A percentile compares a stretch with the other conserved stretches of the same genome.
These are phyloP conservation scores for Glyptemys insculpta DNA, from an alignment of 2,797 vertebrate species.

Conservation along the genomic window DNA sequence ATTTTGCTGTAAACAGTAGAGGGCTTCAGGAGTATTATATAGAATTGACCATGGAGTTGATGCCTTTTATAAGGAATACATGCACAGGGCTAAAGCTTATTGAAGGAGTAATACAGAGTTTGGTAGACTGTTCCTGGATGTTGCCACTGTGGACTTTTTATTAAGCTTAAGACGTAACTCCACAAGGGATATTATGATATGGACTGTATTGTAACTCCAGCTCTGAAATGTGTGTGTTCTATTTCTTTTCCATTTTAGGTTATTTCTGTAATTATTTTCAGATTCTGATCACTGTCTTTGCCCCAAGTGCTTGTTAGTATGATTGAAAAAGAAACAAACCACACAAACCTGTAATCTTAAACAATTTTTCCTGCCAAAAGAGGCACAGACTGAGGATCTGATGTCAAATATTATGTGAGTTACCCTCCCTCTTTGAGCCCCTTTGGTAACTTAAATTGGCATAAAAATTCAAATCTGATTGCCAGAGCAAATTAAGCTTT, in stretches of 20 bases:
- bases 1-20: background rate
- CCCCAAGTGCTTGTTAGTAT: background rate
- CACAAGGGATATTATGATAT: background rate
- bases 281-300: constrained; percentile 25
- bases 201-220: background rate
- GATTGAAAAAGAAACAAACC: constrained; percentile 11
- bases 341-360: constrained; percentile 24
- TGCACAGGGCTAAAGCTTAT: background rate
- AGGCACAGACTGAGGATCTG: background rate
- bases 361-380: background rate
- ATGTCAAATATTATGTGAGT: background rate
- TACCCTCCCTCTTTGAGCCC: background rate
- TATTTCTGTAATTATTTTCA: background rate
- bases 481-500: constrained; percentile 48
- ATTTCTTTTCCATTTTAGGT: background rate
- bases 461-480: constrained; percentile 54
- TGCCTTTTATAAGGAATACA: rapidly evolving
- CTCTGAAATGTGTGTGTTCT: background rate
- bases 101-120: background rate
- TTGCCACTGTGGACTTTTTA: background rate
- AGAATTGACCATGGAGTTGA: background rate
- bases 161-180: background rate
- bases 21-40: background rate
- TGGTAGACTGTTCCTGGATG: background rate
- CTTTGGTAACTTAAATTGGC: constrained; percentile 22